Percentiles rank a stretch among this genome's conserved stretches.
These are phyloP conservation scores for Phymastichus coffea DNA, from an alignment of 1,140 invertebrate species.

Conservation along the genomic window DNA sequence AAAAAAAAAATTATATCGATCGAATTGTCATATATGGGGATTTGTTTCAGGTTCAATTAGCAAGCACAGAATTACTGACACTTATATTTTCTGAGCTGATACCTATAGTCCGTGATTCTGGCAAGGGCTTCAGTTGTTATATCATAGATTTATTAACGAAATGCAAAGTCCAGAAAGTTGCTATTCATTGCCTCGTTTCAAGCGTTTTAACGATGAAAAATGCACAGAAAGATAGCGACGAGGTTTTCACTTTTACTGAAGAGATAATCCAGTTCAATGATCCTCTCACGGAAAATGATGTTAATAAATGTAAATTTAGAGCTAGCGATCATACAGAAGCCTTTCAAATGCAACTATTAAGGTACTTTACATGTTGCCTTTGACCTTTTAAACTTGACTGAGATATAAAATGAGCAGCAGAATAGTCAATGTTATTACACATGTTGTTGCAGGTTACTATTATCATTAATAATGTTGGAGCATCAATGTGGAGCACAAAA, in stretches of 20 bases:
- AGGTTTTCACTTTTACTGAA: conserved; percentile 72
- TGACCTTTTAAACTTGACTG: background rate
- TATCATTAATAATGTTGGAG: conserved; percentile 78
- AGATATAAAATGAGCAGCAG: no score
- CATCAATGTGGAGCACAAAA: conserved; percentile 63
- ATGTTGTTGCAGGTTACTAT: conserved; percentile 58
- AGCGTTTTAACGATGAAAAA: conserved; percentile 69
- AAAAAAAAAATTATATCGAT: no score
- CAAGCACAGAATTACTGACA: conserved; percentile 76
- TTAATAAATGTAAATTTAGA: conserved; percentile 61
- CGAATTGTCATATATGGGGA: background rate
- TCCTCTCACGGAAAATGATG: conserved; percentile 54
- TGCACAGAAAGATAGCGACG: conserved; percentile 53
- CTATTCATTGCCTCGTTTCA: conserved; percentile 80
- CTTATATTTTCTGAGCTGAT: conserved; percentile 77
- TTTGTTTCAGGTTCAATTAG: conserved; percentile 70
- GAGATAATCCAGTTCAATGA: conserved; percentile 84
- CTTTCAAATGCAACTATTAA: conserved; percentile 75
- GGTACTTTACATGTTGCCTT: conserved; percentile 46
- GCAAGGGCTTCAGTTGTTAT: conserved; percentile 78
- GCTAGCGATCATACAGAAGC: conserved; percentile 71
- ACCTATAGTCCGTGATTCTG: conserved; percentile 80
- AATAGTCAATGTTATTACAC: background rate
- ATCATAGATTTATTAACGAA: conserved; percentile 78
- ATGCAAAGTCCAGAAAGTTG: conserved; percentile 87